Evolutionary conservation across 1,140 invertebrate genomes (phyloP), one percentile per base, ranked within the genome.

Genomic region (Papilio machaon): DNA sequence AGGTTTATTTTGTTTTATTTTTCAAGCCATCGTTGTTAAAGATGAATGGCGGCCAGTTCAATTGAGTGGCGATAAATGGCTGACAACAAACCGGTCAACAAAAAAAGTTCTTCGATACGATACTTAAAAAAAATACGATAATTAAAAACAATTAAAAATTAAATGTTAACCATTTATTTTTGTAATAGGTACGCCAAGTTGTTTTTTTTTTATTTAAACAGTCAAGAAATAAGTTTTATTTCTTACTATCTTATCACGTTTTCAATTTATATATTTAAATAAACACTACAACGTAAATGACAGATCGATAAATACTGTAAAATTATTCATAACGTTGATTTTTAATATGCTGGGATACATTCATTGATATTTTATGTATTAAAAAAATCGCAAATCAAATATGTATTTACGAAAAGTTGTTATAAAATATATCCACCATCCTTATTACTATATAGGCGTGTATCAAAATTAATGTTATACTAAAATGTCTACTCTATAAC

Each of bases 121-220:
- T 60, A 58, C 11, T 60, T 64, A n/a, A n/a, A n/a, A n/a, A n/a
- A n/a, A n/a, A n/a, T n/a, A n/a, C n/a, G 30, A 60, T 76, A 35
- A 76, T 47, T 19, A n/a, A 13, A 64, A 43, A 46, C 54, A 79
- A 79, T 79, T 79, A 79, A 67, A 35, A 64, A 64, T 79, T 79
- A 78, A 58, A 78, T 35, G 76, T 43, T 19, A 76, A 76, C 49
- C 58, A 79, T 67, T 79, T 49, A 52, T 52, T 52, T 67, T 54
- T 35, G 74, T 54, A 76, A 49, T 76, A 30, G 23, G 23, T 30
- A n/a, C 43, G 19, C 46, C n/a, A 47, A 76, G 8, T n/a, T 70
- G 4, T 46, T 19, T 47, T 35, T 70, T 70, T 17, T 70, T 70
- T 17, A 35, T 38, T 67, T 13, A 58, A 58, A 23, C 9, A 64